A percentile compares a stretch with the other conserved stretches of the same genome.
These are phyloP conservation scores for Mormyrops boulengeri DNA, from an alignment of 2,797 vertebrate genomes.

Conservation along the genomic window DNA sequence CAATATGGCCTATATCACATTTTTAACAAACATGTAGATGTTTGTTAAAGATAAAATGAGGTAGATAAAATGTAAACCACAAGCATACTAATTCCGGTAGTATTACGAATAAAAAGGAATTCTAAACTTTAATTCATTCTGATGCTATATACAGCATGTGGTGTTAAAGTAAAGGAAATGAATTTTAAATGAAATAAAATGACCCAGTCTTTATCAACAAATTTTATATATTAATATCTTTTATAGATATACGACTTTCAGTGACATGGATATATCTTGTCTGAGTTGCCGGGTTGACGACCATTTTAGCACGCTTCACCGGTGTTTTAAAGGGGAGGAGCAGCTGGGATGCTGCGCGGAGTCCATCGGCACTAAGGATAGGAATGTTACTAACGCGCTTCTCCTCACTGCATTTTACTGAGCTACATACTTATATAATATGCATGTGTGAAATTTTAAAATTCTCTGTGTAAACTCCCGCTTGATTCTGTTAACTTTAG, in stretches of 20 bases:
- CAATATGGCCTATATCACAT: not conserved
- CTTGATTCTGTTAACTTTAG: not conserved
- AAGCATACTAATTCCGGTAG: not conserved
- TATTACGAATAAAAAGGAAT: not conserved
- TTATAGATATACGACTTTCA: not conserved
- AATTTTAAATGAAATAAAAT: not conserved
- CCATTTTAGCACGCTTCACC: conserved; percentile 25
- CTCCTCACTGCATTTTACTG: not conserved
- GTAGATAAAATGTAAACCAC: not conserved
- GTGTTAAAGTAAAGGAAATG: not conserved
- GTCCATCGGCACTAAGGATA: conserved; percentile 17
- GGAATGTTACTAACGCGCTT: conserved; percentile 4
- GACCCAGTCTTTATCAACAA: not conserved
- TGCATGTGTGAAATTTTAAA: not conserved
- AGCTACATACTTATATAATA: not conserved
- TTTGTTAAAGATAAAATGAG: too few relatives aligned
- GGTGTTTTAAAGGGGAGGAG: conserved; percentile 23
- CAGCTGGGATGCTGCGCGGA: conserved; percentile 24
- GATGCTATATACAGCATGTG: not conserved
- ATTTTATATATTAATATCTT: not conserved
- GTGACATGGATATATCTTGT: not conserved
- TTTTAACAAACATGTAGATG: not conserved
- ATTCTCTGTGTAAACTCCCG: not conserved
- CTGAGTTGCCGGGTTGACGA: conserved; percentile 14
- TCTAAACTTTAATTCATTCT: not conserved